A percentile compares a stretch with the other conserved stretches of the same genome.
These are phyloP conservation scores for Vultur gryphus DNA, from an alignment of 2,797 vertebrate genomes.

Conservation along the genomic window DNA sequence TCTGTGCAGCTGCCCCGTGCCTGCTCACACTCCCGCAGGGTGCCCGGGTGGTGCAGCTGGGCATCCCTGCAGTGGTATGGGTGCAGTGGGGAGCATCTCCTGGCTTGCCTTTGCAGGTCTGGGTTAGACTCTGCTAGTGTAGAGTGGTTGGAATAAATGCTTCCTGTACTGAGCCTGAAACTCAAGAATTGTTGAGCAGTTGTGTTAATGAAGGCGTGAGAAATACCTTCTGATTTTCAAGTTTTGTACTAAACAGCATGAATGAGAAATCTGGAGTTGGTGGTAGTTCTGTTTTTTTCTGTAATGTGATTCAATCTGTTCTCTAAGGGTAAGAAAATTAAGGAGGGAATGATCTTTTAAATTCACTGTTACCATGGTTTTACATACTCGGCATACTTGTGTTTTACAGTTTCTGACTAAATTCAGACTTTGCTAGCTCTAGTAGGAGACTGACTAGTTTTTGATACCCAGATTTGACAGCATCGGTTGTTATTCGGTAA, in stretches of 20 bases:
- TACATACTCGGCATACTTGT: neutral
- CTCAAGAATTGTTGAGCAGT: neutral
- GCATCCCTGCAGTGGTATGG: neutral
- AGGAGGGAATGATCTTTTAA: neutral
- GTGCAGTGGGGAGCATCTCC: rapidly evolving
- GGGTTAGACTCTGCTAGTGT: neutral
- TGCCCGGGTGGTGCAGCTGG: too few relatives aligned
- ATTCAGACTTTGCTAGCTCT: neutral
- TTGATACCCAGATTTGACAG: neutral
- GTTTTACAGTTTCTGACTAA: neutral
- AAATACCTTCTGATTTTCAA: neutral
- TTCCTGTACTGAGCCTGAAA: neutral
- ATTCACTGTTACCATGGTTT: neutral
- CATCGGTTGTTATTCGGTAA: neutral
- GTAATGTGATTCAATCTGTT: neutral
- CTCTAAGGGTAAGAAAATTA: neutral
- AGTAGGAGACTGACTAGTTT: neutral
- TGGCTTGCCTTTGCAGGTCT: neutral
- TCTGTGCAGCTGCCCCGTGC: rapidly evolving
- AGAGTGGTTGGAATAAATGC: neutral
- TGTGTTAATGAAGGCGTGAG: neutral
- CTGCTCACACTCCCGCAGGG: rapidly evolving
- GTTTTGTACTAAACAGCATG: neutral
- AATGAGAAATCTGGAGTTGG: neutral
- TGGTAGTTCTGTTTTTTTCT: neutral